A percentile compares a stretch with the other conserved stretches of the same genome.
Conservation (phyloP, 2,888 invertebrate genomes). For the Serripes groenlandicus region DNA sequence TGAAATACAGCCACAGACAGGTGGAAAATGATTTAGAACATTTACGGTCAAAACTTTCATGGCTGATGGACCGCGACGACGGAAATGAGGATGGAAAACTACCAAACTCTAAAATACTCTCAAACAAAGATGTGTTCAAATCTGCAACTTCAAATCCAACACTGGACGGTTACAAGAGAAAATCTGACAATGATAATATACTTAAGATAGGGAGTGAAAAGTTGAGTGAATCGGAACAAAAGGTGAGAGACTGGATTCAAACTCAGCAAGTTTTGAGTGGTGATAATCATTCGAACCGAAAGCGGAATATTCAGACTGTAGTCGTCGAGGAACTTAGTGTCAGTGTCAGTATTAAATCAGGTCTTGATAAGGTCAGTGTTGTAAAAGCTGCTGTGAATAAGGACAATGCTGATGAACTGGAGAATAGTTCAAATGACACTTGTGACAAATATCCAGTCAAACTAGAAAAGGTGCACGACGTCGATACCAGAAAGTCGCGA, state of each 20-base stretch:
- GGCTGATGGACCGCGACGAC: slow-evolving; percentile 4
- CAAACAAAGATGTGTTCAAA: not conserved
- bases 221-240: slow-evolving; percentile 22
- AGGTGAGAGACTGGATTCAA: slow-evolving; percentile 64
- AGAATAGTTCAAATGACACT: slow-evolving; percentile 32
- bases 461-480: slow-evolving; percentile 56
- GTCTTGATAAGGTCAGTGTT: not conserved
- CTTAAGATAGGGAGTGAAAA: not conserved
- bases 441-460: slow-evolving; percentile 59
- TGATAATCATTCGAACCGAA: not conserved
- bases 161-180: not conserved
- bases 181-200: slow-evolving; percentile 1
- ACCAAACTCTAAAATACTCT: not conserved
- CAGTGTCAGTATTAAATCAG: slow-evolving; percentile 39
- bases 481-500: not conserved
- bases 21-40: slow-evolving; percentile 20
- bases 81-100: not conserved
- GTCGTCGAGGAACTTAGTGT: slow-evolving; percentile 61
- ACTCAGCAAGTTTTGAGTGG: slow-evolving; percentile 35
- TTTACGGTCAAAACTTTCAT: slow-evolving; percentile 13
- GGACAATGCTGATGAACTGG: not conserved
- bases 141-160: not conserved
- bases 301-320: slow-evolving; percentile 31
- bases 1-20: slow-evolving; percentile 17
- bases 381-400: not conserved